These are phyloP conservation scores for Dione juno DNA, from an alignment of 2,888 invertebrate species.

Conservation along the genomic window DNA sequence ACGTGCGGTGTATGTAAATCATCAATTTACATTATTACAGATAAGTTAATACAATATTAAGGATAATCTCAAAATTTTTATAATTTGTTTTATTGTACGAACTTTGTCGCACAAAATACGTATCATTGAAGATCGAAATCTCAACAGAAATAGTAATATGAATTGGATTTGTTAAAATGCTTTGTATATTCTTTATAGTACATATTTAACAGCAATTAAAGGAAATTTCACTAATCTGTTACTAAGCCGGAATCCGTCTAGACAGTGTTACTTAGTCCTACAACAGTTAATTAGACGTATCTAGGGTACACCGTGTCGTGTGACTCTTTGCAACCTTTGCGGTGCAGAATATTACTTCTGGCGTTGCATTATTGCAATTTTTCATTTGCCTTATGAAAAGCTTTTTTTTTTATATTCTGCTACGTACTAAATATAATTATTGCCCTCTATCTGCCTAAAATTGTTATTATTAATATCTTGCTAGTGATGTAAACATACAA, in stretches of 20 bases:
- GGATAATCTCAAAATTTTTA: too few species aligned
- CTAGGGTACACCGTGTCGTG: slow-evolving; percentile 22
- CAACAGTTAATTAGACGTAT: slow-evolving; percentile 62
- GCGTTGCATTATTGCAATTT: too few species aligned
- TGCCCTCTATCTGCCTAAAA: too few species aligned
- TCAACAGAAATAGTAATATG: neutral
- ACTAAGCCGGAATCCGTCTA: slow-evolving; percentile 64
- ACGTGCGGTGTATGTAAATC: neutral
- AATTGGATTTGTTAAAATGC: neutral
- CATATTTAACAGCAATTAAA: neutral
- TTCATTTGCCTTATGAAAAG: too few species aligned
- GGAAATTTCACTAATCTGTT: slow-evolving; percentile 30
- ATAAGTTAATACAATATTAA: neutral
- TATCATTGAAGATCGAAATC: too few species aligned
- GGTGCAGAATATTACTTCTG: neutral
- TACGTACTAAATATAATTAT: too few species aligned
- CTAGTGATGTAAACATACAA: too few species aligned
- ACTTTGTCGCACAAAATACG: too few species aligned
- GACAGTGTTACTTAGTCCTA: slow-evolving; percentile 56
- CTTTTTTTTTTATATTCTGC: too few species aligned
- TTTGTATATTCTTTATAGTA: neutral
- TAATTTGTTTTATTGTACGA: too few species aligned
- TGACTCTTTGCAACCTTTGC: slow-evolving; percentile 7
- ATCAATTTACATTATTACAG: neutral
- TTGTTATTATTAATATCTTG: too few species aligned